Conservation (phyloP, 2,113 vertebrate genomes). For the Picathartes gymnocephalus region DNA sequence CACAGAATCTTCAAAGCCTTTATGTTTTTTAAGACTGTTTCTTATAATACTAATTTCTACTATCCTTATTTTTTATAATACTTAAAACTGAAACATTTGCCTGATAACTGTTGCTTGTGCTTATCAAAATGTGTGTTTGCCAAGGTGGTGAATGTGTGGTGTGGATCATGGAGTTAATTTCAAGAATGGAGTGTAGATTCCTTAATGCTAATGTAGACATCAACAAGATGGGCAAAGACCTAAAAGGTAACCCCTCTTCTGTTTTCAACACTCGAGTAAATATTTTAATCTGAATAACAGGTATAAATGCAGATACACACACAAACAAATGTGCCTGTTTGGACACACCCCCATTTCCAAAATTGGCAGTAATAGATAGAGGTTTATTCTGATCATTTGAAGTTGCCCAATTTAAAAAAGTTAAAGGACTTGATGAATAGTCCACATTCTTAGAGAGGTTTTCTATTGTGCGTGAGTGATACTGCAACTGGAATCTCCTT, state of each 20-base stretch:
- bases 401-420: not conserved
- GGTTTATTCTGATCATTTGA: not conserved
- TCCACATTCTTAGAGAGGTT: not conserved
- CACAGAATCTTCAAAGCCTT: not conserved
- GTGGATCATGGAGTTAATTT: not conserved
- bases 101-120: not conserved
- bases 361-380: not conserved
- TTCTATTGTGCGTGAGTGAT: not conserved
- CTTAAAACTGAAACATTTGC: not conserved
- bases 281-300: not conserved
- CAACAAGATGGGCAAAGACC: conserved; percentile 84
- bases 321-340: not conserved
- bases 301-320: not conserved
- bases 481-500: not conserved
- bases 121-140: not conserved
- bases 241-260: conserved; percentile 78
- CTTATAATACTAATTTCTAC: not conserved
- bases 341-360: not conserved
- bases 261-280: not conserved
- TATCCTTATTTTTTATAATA: not conserved
- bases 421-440: not conserved
- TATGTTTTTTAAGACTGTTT: not conserved
- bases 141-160: not conserved
- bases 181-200: not conserved
- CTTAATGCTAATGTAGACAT: conserved; percentile 82